Evolutionary conservation across 2,113 vertebrate genomes (phyloP).

Genomic region (Ahaetulla prasina): DNA sequence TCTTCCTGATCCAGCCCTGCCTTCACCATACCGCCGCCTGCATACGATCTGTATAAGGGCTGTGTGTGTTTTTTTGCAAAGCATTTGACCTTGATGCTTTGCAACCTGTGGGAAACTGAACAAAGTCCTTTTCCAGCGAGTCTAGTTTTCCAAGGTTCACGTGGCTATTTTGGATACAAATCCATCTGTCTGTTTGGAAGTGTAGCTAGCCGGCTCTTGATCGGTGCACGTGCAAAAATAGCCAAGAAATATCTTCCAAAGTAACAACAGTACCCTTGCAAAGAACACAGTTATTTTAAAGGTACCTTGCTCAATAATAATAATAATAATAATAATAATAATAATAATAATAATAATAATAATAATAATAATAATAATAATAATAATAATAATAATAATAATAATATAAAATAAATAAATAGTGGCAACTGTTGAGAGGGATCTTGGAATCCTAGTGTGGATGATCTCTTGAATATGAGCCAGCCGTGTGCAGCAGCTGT

Average conservation of each 20-base stretch:
- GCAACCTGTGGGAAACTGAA: neutral
- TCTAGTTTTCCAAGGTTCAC: neutral
- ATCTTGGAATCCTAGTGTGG: too few relatives aligned
- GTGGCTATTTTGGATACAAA: neutral
- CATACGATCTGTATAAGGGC: neutral
- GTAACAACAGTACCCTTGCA: neutral
- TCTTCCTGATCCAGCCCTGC: neutral
- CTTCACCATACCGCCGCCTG: neutral
- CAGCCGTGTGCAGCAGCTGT: too few relatives aligned
- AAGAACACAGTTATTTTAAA: too few relatives aligned
- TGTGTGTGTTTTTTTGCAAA: neutral
- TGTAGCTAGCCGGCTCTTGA: neutral
- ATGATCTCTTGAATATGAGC: too few relatives aligned
- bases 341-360: too few relatives aligned
- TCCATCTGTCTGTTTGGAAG: neutral
- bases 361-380: too few relatives aligned
- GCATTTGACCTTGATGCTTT: neutral
- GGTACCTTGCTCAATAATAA: too few relatives aligned
- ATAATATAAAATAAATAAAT: too few relatives aligned
- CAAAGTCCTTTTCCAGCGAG: neutral
- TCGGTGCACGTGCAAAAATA: neutral
- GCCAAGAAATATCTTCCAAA: neutral
- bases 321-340: too few relatives aligned
- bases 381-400: too few relatives aligned
- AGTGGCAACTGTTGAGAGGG: too few relatives aligned